A percentile compares a stretch with the other conserved stretches of the same genome.
phyloP scores from a whole-genome alignment of 35 echinoderm and acorn worm species.

The Apostichopus parvimensis region DNA sequence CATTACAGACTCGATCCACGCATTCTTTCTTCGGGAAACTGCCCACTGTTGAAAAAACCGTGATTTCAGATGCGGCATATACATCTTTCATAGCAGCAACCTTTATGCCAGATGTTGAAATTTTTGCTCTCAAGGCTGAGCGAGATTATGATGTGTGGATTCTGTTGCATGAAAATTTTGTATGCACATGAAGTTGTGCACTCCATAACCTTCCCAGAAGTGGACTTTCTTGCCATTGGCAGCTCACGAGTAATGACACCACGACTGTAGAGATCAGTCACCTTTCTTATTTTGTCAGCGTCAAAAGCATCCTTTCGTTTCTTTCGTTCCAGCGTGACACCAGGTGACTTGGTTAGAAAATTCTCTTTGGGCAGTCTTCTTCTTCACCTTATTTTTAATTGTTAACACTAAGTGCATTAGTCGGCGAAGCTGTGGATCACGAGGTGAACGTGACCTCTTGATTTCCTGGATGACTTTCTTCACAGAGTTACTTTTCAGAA shows the following conservation, averaged over 20 bases:
- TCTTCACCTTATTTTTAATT: too few relatives aligned
- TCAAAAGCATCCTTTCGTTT: background rate
- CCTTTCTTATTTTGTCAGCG: background rate
- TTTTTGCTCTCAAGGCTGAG: background rate
- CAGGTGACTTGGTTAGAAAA: background rate
- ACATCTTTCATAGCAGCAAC: too few relatives aligned
- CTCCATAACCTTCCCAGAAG: conserved; percentile 41
- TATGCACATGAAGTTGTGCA: conserved; percentile 20
- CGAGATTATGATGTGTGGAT: conserved; percentile 24
- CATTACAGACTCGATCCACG: background rate
- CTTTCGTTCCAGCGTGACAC: background rate
- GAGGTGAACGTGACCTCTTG: background rate
- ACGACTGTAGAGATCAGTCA: background rate
- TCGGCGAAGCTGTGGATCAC: too few relatives aligned
- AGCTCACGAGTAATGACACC: background rate
- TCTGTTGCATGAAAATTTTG: conserved; percentile 27
- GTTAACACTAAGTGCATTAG: too few relatives aligned
- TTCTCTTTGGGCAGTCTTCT: too few relatives aligned
- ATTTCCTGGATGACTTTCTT: background rate
- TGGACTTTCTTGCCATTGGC: too few relatives aligned
- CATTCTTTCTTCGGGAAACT: conserved; percentile 4
- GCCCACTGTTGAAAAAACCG: too few relatives aligned
- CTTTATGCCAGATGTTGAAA: too few relatives aligned
- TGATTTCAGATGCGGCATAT: too few relatives aligned
- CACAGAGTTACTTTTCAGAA: background rate